Evolutionary conservation across 37 sponge, comb jelly and placozoan species (phyloP).

Genomic region (Ianthella basta): DNA sequence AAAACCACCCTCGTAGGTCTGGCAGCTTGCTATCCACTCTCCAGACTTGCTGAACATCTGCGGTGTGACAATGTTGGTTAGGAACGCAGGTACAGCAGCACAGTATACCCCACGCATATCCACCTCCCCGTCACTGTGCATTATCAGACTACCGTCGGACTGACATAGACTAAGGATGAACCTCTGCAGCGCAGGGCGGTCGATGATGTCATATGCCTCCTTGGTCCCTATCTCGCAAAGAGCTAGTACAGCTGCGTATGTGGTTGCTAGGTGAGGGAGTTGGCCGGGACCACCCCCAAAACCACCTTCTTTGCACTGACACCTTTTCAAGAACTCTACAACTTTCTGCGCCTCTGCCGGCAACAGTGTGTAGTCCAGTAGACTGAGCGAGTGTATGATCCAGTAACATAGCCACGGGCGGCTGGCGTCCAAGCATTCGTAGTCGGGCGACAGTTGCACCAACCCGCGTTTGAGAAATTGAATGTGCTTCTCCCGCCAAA

Average conservation of each 20-base stretch:
- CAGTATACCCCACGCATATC: constrained; percentile 93
- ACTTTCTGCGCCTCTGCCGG: constrained; percentile 36
- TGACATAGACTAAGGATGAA: constrained; percentile 76
- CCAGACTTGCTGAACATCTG: constrained; percentile 73
- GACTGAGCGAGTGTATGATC: constrained; percentile 86
- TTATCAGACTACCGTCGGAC: constrained; percentile 83
- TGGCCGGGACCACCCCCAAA: constrained; percentile 98
- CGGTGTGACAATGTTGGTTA: constrained; percentile 70
- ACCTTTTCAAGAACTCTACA: constrained; percentile 74
- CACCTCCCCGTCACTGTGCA: constrained; percentile 96
- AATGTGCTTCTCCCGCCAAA: constrained; percentile 42
- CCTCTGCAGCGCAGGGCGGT: constrained; percentile 56
- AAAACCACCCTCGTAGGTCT: constrained; percentile 93
- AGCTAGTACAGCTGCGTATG: constrained; percentile 94
- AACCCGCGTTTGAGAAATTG: constrained; percentile 47
- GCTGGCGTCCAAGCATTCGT: constrained; percentile 95
- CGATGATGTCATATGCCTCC: constrained; percentile 79
- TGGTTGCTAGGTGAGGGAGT: constrained; percentile 93
- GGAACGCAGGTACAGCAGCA: constrained; percentile 74
- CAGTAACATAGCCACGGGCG: constrained; percentile 97
- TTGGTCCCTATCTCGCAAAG: constrained; percentile 84
- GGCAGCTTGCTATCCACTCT: constrained; percentile 90
- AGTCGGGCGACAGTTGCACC: constrained; percentile 12
- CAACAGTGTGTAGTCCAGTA: constrained; percentile 52
- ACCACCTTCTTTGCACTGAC: constrained; percentile 86